Conservation (phyloP, 2,113 vertebrate genomes). For the Ictalurus punctatus region DNA sequence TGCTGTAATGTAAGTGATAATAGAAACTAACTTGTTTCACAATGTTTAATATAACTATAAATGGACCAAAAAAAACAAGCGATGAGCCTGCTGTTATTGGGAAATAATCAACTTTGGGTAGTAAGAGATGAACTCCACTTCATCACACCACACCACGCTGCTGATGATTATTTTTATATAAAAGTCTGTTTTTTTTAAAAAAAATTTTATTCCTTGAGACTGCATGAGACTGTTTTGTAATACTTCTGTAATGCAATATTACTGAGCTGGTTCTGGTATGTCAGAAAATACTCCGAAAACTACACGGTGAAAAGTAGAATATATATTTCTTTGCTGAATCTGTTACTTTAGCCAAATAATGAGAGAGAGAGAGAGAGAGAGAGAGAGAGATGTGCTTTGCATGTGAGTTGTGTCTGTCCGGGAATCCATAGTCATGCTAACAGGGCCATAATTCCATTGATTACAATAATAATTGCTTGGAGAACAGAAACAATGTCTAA, state of each 20-base stretch:
- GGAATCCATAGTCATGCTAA: conserved; percentile 53
- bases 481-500: conserved; percentile 56
- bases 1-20: not conserved
- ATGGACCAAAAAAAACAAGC: too few relatives aligned
- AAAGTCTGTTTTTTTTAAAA: not conserved
- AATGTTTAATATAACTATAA: not conserved
- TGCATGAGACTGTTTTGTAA: not conserved
- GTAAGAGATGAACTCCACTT: not conserved
- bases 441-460: conserved; percentile 58
- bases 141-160: too few relatives aligned
- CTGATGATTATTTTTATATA: not conserved
- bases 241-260: not conserved
- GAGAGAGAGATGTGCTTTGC: not conserved
- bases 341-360: not conserved
- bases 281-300: not conserved
- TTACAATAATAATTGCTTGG: conserved; percentile 62
- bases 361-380: not conserved
- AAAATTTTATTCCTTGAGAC: too few relatives aligned
- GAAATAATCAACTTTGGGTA: not conserved
- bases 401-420: not conserved
- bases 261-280: not conserved
- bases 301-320: not conserved
- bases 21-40: not conserved
- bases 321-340: not conserved
- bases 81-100: not conserved